Conservation (phyloP, 2,888 invertebrate species). For the Phortica okadai region DNA sequence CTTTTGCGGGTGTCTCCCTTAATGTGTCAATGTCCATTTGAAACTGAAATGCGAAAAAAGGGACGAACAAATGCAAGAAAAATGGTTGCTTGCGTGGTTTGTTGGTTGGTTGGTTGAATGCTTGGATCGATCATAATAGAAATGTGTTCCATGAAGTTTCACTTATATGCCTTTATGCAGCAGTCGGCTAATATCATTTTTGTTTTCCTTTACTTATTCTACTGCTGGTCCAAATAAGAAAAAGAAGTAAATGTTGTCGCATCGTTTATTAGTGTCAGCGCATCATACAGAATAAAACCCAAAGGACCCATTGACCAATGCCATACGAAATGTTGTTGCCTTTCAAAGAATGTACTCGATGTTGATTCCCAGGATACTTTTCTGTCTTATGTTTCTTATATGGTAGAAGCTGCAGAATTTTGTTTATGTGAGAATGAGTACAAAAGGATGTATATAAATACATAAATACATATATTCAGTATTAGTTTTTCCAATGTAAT, state of each 20-base stretch:
- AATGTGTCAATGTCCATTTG: constrained; percentile 27
- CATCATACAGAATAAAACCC: constrained; percentile 43
- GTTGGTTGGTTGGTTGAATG: constrained; percentile 2
- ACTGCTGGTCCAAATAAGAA: constrained; percentile 44
- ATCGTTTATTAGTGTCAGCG: constrained; percentile 55
- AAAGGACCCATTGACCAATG: constrained; percentile 44
- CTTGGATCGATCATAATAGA: constrained; percentile 29
- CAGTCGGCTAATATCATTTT: constrained; percentile 31
- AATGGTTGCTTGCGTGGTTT: background rate
- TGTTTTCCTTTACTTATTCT: background rate
- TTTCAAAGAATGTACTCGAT: constrained; percentile 24
- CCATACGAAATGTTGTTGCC: constrained; percentile 6
- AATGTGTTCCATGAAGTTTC: constrained; percentile 35
- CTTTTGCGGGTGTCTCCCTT: constrained; percentile 9
- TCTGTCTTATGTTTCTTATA: constrained; percentile 47
- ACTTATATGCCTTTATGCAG: constrained; percentile 43
- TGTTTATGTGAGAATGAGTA: no score
- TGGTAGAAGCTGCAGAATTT: constrained; percentile 40
- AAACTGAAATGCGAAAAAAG: background rate
- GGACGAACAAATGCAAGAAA: background rate
- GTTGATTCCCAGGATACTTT: constrained; percentile 48
- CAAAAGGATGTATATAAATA: no score
- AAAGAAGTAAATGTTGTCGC: constrained; percentile 47
- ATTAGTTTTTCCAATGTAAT: no score
- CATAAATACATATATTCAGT: no score